Base-by-base conservation (phyloP, 2,888 invertebrate genomes). In the Acrocyrtus sp. region DNA sequence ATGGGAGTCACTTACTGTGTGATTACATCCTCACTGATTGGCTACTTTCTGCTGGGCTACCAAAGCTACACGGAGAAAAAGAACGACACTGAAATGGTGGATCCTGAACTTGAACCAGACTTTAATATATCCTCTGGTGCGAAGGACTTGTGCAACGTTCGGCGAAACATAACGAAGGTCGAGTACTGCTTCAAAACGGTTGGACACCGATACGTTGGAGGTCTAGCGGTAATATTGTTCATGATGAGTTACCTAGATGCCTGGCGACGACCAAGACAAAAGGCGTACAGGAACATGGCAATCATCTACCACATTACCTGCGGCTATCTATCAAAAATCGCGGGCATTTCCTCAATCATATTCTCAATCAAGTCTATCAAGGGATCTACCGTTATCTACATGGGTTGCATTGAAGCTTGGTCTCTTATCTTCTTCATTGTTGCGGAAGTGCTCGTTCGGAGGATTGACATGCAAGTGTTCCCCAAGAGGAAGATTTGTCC, bases 111-210 rank as follows among this genome's bases (percentile, higher is more conserved):
- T n/a, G n/a, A n/a, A n/a, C n/a, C n/a, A n/a, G n/a, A n/a, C n/a
- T n/a, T n/a, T n/a, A n/a, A n/a, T n/a, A n/a, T n/a, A n/a, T n/a
- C n/a, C n/a, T n/a, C n/a, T n/a, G 62, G 62, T 15, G 29, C 17
- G 1, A 47, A 57, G 39, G 57, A 66, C 45, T 24, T 66, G 5
- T 66, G 66, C 50, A 56, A 66, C n/a, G 1, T 66, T 39, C 29
- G 34, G 3, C 54, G 15, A 1, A 4, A 15, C 8, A 34, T 10
- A 17, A 8, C 6, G 0, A 45, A 54, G 17, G 47, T 53, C 2
- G 15, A 41, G 2, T 1, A 8, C 10, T 62, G 62, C 19, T 10
- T 62, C 1, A 26, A 15, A 3, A 10, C 27, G 1, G 43, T 26
- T 1, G 51, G 8, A 4, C 63, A 63, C 39, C 17, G 21, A 15